phyloP scores from a whole-genome alignment of 2,888 invertebrate genomes.

The Atrina japonica region DNA sequence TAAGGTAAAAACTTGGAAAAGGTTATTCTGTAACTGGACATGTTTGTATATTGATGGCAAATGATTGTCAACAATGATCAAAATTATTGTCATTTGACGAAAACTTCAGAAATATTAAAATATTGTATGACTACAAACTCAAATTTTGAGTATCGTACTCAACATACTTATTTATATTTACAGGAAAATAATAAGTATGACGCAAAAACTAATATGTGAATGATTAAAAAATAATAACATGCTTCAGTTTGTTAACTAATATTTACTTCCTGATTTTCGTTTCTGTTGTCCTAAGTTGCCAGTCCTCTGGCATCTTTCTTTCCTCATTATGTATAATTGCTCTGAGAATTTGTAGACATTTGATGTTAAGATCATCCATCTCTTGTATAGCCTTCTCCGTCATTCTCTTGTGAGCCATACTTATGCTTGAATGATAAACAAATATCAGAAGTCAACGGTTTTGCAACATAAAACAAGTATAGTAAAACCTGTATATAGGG shows the following conservation, averaged over 20 bases:
- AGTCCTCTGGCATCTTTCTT: conserved; percentile 75
- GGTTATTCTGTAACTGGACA: too few species aligned
- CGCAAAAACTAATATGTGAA: too few species aligned
- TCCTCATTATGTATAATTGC: conserved; percentile 80
- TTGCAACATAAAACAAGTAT: too few species aligned
- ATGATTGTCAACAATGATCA: too few species aligned
- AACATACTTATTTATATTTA: too few species aligned
- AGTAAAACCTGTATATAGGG: too few species aligned
- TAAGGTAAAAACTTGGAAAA: neutral
- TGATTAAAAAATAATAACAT: neutral
- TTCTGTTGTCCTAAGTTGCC: conserved; percentile 75
- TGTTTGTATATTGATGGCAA: too few species aligned
- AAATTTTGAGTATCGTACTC: too few species aligned
- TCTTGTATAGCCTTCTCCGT: conserved; percentile 73
- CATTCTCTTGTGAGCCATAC: conserved; percentile 64
- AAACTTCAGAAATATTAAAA: too few species aligned
- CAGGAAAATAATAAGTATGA: too few species aligned
- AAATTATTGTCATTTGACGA: neutral
- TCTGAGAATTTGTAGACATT: conserved; percentile 78
- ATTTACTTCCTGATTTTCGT: conserved; percentile 69
- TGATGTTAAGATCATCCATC: conserved; percentile 79
- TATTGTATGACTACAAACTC: neutral
- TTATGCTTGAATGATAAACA: conserved; percentile 59
- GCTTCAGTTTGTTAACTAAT: neutral
- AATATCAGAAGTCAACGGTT: neutral